Conservation (phyloP, 2,797 vertebrate genomes). For the Phoebastria nigripes region DNA sequence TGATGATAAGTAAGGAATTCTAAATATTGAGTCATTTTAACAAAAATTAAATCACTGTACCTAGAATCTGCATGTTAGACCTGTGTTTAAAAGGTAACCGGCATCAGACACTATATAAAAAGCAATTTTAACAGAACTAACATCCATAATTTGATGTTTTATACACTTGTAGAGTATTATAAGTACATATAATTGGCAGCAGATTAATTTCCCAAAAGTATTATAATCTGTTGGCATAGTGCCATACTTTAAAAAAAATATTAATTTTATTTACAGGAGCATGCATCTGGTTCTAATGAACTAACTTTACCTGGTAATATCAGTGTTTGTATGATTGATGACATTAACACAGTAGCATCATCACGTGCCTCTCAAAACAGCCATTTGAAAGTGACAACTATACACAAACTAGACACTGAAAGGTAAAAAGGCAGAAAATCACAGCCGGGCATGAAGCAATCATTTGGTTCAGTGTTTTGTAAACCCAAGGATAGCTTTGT, state of each 20-base stretch:
- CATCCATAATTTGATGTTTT: not conserved
- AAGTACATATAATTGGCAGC: not conserved
- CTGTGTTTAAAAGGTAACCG: not conserved
- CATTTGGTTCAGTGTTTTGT: not conserved
- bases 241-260: not conserved
- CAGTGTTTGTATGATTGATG: not conserved
- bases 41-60: not conserved
- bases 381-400: not conserved
- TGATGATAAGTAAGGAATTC: not conserved
- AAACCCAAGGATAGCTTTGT: not conserved
- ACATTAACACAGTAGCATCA: slow-evolving; percentile 5
- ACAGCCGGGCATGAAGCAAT: not conserved
- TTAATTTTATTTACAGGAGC: not conserved
- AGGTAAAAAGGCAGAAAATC: slow-evolving; percentile 26
- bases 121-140: not conserved
- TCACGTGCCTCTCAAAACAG: not conserved
- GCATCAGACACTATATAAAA: not conserved
- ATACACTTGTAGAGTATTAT: not conserved
- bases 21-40: not conserved
- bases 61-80: not conserved
- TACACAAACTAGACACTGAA: not conserved
- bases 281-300: not conserved
- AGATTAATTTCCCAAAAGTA: not conserved
- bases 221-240: not conserved
- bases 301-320: slow-evolving; percentile 5